These are phyloP conservation scores for Polydrusus cervinus DNA, from an alignment of 2,888 invertebrate species.

Conservation along the genomic window DNA sequence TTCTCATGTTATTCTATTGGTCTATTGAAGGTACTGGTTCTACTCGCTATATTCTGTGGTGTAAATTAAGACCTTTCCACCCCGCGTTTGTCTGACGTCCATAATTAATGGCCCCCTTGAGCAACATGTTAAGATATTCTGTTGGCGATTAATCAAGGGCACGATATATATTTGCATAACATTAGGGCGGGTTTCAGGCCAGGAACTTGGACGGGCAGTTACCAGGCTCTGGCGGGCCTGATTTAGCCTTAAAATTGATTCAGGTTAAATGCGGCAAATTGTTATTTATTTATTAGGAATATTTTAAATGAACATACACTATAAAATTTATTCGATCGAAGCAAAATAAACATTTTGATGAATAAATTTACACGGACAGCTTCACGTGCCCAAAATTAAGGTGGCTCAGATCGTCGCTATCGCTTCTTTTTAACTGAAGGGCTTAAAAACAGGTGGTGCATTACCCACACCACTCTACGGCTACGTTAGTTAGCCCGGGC, in stretches of 20 bases:
- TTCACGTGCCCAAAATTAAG: too few relatives aligned
- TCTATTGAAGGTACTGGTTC: background rate
- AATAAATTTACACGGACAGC: too few relatives aligned
- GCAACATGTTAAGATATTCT: conserved; percentile 42
- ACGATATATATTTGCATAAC: conserved; percentile 17
- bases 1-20: background rate
- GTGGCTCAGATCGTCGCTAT: too few relatives aligned
- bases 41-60: background rate
- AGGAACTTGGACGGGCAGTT: conserved; percentile 1
- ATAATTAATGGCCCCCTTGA: conserved; percentile 3
- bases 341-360: too few relatives aligned
- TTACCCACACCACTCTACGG: too few relatives aligned
- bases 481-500: too few relatives aligned
- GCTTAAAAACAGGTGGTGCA: too few relatives aligned
- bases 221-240: background rate
- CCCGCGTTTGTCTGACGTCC: background rate
- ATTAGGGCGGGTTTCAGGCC: background rate
- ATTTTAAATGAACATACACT: too few relatives aligned
- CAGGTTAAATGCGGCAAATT: background rate
- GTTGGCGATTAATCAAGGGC: conserved; percentile 30
- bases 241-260: background rate
- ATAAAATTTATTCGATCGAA: too few relatives aligned
- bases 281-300: background rate
- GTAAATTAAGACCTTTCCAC: background rate
- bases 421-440: too few relatives aligned